Base-by-base conservation (phyloP, 2,888 invertebrate genomes). In the Epistrophe eligans region DNA sequence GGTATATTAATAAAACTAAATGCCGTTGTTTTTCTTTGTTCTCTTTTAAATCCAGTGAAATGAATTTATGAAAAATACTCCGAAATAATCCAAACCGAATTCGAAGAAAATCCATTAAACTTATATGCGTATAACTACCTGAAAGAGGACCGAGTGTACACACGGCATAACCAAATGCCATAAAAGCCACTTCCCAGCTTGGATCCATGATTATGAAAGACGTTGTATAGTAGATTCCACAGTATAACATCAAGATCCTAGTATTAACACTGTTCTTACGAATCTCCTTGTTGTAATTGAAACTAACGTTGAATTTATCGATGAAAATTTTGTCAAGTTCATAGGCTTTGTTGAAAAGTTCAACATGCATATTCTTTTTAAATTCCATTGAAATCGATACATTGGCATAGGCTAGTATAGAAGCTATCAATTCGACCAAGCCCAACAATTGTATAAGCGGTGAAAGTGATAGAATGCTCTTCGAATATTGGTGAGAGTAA, bases 101-200 rank as follows among this genome's bases (percentile, higher is more conserved):
- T 2, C 92, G 90, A 24, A 92, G 48, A 38, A 90, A 90, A 77
- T 92, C 91, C 90, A 92, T 92, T 1, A 89, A 66, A 1, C 70
- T 90, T 7, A 92, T 82, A 64, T 91, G 90, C 0, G 90, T 76
- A 52, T 90, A 91, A 4, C 88, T 89, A 10, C 89, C 66, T 10
- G 80, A 50, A 11, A 89, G 90, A 15, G 91, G 77, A 6, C 89
- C 90, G 38, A 89, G 43, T 4, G 91, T 90, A 10, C 91, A 64
- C 40, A 88, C 17, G 15, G 89, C 57, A 76, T 92, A 92, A 0
- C 89, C 89, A 32, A 89, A 45, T 1, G 90, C 89, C 40, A 91
- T 80, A 0, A 91, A 52, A 9, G 81, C 81, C 6, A 79, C 55
- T 71, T 35, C 64, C 87, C 83, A 87, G 0, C 72, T 66, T 8